A percentile compares a stretch with the other conserved stretches of the same genome.
These are phyloP conservation scores for Papilio dardanus DNA, from an alignment of 1,140 invertebrate genomes.

Conservation along the genomic window DNA sequence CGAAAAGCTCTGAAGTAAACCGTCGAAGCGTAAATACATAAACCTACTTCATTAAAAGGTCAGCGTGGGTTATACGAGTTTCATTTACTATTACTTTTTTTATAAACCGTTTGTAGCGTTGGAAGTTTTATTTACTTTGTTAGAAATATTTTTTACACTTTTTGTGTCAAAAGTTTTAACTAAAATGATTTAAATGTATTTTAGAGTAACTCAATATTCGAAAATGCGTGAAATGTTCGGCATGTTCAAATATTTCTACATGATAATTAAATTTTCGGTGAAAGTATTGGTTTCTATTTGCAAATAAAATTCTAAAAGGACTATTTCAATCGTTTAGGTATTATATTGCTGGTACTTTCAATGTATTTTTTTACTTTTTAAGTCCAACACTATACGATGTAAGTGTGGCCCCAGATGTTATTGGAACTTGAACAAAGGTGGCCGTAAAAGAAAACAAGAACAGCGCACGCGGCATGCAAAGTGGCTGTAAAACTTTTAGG, in stretches of 20 bases:
- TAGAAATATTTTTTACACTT: neutral
- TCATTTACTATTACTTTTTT: slow-evolving; percentile 29
- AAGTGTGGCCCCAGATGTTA: slow-evolving; percentile 42
- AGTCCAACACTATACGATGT: slow-evolving; percentile 42
- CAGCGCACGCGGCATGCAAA: slow-evolving; percentile 56
- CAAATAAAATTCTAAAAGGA: neutral
- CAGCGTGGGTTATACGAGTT: slow-evolving; percentile 34
- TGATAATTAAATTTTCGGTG: neutral
- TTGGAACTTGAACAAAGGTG: slow-evolving; percentile 43
- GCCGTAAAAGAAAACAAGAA: slow-evolving; percentile 49
- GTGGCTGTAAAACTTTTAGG: slow-evolving; percentile 44
- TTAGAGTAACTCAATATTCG: neutral
- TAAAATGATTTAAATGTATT: neutral
- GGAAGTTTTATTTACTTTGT: slow-evolving; percentile 1
- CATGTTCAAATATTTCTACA: neutral
- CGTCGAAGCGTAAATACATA: slow-evolving; percentile 57
- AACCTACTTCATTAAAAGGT: slow-evolving; percentile 69
- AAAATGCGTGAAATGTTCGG: no score
- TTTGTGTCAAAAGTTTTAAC: neutral
- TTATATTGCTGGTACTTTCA: neutral
- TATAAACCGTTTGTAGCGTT: neutral
- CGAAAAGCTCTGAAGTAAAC: slow-evolving; percentile 54
- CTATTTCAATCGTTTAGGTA: neutral
- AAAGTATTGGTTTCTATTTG: neutral
- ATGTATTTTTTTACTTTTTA: slow-evolving; percentile 30